Conservation (phyloP, 2,797 vertebrate genomes). For the Limosa lapponica region DNA sequence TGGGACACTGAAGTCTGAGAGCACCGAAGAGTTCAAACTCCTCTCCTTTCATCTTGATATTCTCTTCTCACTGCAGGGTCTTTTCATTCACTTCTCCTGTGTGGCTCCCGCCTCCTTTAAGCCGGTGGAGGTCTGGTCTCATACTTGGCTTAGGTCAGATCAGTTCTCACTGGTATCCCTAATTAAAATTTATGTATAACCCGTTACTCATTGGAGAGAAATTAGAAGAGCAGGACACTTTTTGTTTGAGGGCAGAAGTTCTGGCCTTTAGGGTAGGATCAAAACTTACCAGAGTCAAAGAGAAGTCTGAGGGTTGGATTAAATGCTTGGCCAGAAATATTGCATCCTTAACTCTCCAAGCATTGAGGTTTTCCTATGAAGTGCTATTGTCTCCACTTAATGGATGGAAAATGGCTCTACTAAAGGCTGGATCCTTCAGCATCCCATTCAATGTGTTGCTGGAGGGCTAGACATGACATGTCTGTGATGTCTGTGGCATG, state of each 20-base stretch:
- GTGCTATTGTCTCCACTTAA: not conserved
- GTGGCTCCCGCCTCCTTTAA: not conserved
- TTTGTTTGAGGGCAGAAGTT: not conserved
- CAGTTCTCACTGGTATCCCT: not conserved
- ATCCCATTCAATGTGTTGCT: rapidly evolving
- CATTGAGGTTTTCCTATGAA: not conserved
- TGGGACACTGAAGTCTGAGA: not conserved
- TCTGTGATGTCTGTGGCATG: no score
- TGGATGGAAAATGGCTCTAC: not conserved
- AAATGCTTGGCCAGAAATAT: not conserved
- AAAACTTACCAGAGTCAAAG: not conserved
- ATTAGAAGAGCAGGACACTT: not conserved
- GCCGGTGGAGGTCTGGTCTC: not conserved
- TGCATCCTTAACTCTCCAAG: not conserved
- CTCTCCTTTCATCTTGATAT: not conserved
- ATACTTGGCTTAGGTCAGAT: not conserved
- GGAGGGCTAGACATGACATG: not conserved
- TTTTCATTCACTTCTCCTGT: not conserved
- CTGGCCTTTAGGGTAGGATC: not conserved
- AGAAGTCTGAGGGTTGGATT: not conserved
- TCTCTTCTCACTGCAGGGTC: slow-evolving; percentile 1
- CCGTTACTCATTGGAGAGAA: not conserved
- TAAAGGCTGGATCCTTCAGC: not conserved
- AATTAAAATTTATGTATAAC: not conserved
- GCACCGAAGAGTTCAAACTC: not conserved